Evolutionary conservation across 2,113 vertebrate species (phyloP), one percentile per base, ranked within the genome.

Genomic region (Dasypus novemcinctus): DNA sequence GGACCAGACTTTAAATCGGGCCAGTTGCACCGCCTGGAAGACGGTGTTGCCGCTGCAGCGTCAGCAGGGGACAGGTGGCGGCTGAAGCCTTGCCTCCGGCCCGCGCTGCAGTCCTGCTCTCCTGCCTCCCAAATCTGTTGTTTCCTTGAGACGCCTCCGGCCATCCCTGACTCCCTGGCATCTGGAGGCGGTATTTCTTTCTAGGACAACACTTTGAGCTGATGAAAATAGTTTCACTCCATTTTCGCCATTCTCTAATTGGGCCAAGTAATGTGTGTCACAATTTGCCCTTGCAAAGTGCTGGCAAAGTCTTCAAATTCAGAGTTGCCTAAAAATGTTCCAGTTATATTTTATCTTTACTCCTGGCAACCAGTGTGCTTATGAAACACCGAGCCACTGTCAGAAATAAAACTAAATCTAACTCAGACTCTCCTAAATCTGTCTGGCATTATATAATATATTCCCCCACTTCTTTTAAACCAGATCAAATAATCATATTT

Each of bases 361-460:
- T 36, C 25, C 27, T 82, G 59, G 17, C 5, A 71, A 66, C 81
- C 52, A 82, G 61, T 5, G 6, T 54, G 41, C 79, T 91, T 82
- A 82, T 87, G 72, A 91, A 94, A 93, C 97, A 54, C 11, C 13
- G 41, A 63, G 82, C 75, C 52, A 66, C 69, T 87, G 52, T 38
- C 49, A 69, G 74, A 86, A 93, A 93, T 79, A 89, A 91, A 80
- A 95, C 27, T 49, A 88, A 93, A 86, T 54, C 63, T 74, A 83
- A 46, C 49, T 83, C 57, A 86, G 33, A 68, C 12, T 31, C 68
- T 69, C 79, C 36, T 63, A 63, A 63, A 91, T 94, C 66, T 91
- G 71, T 38, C n/a, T 80, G 12, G 33, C 43, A 27, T 79, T 69
- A 57, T 41, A 33, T 11, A 49, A 20, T 36, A 46, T 38, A 72